Conservation (phyloP, 2,797 vertebrate species). For the Xiphorhynchus erythropygius region DNA sequence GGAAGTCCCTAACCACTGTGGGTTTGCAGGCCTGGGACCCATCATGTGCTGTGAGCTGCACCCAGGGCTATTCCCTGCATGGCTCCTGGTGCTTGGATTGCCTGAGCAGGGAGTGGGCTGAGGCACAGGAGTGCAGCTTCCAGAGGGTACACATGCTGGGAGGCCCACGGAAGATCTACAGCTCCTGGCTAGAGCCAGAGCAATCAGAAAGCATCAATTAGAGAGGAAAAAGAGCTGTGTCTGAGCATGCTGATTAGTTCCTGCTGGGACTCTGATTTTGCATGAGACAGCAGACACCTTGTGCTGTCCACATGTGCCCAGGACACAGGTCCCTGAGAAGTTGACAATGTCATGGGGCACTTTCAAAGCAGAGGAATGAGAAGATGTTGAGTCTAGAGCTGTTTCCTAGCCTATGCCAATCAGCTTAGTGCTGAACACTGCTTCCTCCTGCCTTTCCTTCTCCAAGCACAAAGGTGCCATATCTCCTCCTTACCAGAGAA, state of each 20-base stretch:
- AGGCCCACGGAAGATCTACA: not conserved
- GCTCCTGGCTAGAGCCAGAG: not conserved
- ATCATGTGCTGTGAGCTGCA: rapidly evolving
- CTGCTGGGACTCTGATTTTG: not conserved
- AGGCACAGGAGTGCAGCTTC: not conserved
- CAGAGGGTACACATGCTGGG: not conserved
- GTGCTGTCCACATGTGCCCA: rapidly evolving
- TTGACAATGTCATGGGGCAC: not conserved
- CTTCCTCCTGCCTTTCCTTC: conserved; percentile 3
- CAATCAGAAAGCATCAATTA: not conserved
- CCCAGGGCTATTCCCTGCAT: rapidly evolving
- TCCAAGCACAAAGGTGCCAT: not conserved
- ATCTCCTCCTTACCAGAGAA: not conserved
- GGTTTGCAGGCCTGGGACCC: not conserved
- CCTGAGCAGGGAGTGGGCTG: not conserved
- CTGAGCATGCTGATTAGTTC: not conserved
- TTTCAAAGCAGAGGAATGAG: not conserved
- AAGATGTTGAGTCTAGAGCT: not conserved
- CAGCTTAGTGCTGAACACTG: not conserved
- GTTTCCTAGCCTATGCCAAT: not conserved
- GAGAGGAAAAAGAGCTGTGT: not conserved
- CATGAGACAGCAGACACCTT: not conserved
- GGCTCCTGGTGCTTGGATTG: not conserved
- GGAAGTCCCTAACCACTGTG: not conserved
- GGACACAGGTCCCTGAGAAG: not conserved